Evolutionary conservation across 92 coral and sea anemone species (phyloP).

Genomic region (Porites divaricata): DNA sequence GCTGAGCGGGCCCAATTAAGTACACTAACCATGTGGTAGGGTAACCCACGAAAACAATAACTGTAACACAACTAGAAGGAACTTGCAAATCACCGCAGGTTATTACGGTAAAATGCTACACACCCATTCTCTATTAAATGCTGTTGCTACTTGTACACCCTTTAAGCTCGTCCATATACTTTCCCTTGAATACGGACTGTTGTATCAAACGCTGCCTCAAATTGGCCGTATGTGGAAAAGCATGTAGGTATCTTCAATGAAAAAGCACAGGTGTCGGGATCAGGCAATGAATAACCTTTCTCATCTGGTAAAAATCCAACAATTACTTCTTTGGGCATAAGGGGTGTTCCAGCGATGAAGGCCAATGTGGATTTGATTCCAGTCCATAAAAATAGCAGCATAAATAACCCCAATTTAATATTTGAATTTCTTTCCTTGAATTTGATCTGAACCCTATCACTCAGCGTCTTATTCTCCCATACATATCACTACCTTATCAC

Average conservation of each 20-base stretch:
- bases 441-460: not conserved
- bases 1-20: too few relatives aligned
- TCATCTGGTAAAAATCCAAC: conserved; percentile 17
- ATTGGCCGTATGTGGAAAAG: conserved; percentile 23
- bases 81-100: not conserved
- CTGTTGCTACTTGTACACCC: not conserved
- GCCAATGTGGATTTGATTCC: conserved; percentile 34
- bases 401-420: not conserved
- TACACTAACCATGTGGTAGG: too few relatives aligned
- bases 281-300: conserved; percentile 17
- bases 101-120: not conserved
- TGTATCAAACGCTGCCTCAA: conserved; percentile 33
- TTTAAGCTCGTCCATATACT: conserved; percentile 47
- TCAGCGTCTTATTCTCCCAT: too few relatives aligned
- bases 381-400: conserved; percentile 6
- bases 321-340: conserved; percentile 27
- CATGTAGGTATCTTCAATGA: conserved; percentile 24
- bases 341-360: conserved; percentile 39
- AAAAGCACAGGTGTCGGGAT: conserved; percentile 31
- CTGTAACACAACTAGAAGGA: not conserved
- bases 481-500: not conserved
- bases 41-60: not conserved
- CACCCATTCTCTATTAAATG: not conserved
- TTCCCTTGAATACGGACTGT: conserved; percentile 32
- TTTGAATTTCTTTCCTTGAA: not conserved